Conservation (phyloP, 2,888 invertebrate genomes). For the Latrodectus elegans region DNA sequence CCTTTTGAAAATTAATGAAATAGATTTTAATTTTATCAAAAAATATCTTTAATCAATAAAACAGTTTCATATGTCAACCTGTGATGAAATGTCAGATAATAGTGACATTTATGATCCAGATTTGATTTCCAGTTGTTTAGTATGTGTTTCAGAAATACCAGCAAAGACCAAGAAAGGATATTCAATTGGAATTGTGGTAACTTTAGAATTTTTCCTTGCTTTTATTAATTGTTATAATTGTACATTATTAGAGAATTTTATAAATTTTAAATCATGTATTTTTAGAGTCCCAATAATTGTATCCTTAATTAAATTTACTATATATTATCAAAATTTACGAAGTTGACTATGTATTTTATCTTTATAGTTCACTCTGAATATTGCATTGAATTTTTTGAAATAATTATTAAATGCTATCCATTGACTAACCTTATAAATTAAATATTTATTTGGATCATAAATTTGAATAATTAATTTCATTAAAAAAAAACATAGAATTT, state of each 20-base stretch:
- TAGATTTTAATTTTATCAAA: too few species aligned
- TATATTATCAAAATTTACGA: too few species aligned
- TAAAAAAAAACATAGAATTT: too few species aligned
- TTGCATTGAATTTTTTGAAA: too few species aligned
- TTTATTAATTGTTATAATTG: not conserved
- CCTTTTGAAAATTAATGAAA: too few species aligned
- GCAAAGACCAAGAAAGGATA: not conserved
- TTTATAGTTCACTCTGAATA: too few species aligned
- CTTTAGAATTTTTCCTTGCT: not conserved
- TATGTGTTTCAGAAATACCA: constrained; percentile 38
- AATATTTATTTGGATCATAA: too few species aligned
- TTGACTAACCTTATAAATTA: too few species aligned
- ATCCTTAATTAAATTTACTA: too few species aligned
- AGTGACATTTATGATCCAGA: not conserved
- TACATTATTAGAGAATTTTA: not conserved
- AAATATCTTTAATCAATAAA: constrained; percentile 22
- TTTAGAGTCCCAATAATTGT: not conserved
- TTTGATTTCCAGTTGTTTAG: constrained; percentile 20
- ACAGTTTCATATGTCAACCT: constrained; percentile 17
- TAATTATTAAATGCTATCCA: too few species aligned
- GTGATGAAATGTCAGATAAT: not conserved
- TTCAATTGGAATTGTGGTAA: constrained; percentile 48
- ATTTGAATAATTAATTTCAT: too few species aligned
- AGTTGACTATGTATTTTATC: too few species aligned
- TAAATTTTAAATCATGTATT: not conserved